phyloP scores from a whole-genome alignment of 2,113 vertebrate species.

The Garra rufa region DNA sequence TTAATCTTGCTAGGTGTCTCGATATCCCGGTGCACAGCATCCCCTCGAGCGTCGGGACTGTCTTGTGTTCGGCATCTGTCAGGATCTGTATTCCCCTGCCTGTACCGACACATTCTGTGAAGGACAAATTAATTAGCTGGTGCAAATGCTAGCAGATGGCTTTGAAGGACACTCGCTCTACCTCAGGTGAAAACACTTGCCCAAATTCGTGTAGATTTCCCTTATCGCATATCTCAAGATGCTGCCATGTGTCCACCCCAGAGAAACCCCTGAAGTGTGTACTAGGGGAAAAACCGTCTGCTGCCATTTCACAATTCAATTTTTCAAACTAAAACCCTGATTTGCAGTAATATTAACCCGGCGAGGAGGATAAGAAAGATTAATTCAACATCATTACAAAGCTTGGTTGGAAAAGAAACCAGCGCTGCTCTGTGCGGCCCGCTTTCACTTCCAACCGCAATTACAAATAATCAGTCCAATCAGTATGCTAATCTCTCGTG shows the following conservation, averaged over 20 bases:
- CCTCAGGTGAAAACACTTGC: conserved; percentile 71
- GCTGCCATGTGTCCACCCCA: neutral
- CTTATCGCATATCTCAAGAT: neutral
- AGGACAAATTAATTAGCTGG: conserved; percentile 79
- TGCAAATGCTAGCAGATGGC: conserved; percentile 71
- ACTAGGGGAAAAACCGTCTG: neutral
- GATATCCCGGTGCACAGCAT: neutral
- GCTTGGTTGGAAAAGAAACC: neutral
- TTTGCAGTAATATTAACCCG: conserved; percentile 1
- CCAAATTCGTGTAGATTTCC: conserved; percentile 35
- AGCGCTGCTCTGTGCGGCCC: neutral
- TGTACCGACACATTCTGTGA: conserved; percentile 50
- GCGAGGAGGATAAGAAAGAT: neutral
- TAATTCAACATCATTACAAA: neutral
- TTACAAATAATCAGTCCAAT: conserved; percentile 53
- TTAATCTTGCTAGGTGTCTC: conserved; percentile 12
- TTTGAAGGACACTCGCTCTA: conserved; percentile 70
- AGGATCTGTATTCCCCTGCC: conserved; percentile 35
- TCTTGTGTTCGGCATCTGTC: conserved; percentile 42
- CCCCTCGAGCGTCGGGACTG: neutral
- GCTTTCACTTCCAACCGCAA: conserved; percentile 38
- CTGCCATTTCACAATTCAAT: neutral
- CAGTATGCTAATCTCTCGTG: conserved; percentile 57
- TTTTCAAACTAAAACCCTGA: conserved; percentile 3
- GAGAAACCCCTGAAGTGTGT: neutral